A percentile compares a stretch with the other conserved stretches of the same genome.
phyloP scores from a whole-genome alignment of 2,888 invertebrate genomes.

The Mesorhabditis spiculigera region DNA sequence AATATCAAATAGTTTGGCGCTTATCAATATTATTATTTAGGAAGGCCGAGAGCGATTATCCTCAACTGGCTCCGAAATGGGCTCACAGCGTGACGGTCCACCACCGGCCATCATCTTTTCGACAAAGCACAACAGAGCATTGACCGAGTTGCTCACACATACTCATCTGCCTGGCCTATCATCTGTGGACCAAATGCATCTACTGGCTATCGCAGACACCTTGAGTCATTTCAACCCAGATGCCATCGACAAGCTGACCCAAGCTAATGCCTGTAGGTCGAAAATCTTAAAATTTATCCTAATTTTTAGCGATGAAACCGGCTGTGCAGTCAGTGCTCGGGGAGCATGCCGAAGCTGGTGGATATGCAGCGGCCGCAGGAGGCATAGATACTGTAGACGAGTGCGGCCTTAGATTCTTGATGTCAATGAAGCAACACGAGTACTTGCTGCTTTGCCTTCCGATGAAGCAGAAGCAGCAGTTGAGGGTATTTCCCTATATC shows the following conservation, averaged over 20 bases:
- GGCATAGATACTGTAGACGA: slow-evolving; percentile 73
- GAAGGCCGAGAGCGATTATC: slow-evolving; percentile 10
- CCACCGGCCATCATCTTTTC: slow-evolving; percentile 25
- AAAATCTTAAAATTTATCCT: neutral
- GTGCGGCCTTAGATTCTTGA: slow-evolving; percentile 85
- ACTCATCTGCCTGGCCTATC: slow-evolving; percentile 60
- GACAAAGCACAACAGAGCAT: slow-evolving; percentile 63
- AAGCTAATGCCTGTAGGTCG: slow-evolving; percentile 70
- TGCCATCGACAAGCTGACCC: slow-evolving; percentile 61
- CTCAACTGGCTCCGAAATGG: slow-evolving; percentile 8
- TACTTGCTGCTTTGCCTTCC: slow-evolving; percentile 90
- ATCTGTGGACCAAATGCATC: slow-evolving; percentile 87
- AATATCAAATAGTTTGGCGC: neutral
- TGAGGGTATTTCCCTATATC: slow-evolving; percentile 19
- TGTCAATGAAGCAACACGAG: slow-evolving; percentile 95
- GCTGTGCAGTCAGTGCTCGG: slow-evolving; percentile 39
- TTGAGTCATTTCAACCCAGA: slow-evolving; percentile 66
- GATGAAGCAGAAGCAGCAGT: slow-evolving; percentile 75
- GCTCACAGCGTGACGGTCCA: neutral
- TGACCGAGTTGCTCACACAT: slow-evolving; percentile 87
- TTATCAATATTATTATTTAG: neutral
- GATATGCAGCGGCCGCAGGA: slow-evolving; percentile 42
- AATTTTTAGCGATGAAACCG: slow-evolving; percentile 37
- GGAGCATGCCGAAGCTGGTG: slow-evolving; percentile 39
- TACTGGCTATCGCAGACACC: slow-evolving; percentile 95